Evolutionary conservation across 2,113 vertebrate species (phyloP), one percentile per base, ranked within the genome.

Genomic region (Prunella fulvescens): DNA sequence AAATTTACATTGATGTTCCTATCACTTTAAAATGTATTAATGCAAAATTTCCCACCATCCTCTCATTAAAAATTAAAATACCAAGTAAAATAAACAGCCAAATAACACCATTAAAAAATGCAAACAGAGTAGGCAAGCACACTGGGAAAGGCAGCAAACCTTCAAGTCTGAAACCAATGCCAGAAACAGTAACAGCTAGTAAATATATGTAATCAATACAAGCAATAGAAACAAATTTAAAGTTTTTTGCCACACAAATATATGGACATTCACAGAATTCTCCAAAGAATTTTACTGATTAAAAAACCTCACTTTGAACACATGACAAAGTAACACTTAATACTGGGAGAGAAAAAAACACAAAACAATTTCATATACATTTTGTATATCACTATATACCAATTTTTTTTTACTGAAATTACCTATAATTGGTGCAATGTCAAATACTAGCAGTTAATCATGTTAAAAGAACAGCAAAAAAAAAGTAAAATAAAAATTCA

Each of bases 281-380:
- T 90, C 86, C 79, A 76, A 93, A 97, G 42, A 66, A 77, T 88
- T 51, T 76, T 37, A 92, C 47, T 66, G 26, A 31, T 94, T 94
- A 31, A 86, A 86, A 95, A 95, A 64, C n/a, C 42, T 81, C 10
- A 80, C 45, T 85, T 92, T 90, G 86, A 85, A 23, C 7, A 60
- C 3, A 23, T 26, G 6, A 60, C 39, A 85, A 76, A 14, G 22
- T 25, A 93, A 7, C 19, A 45, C 9, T 12, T 70, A 25, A 42
- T 62, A 81, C 14, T 47, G 10, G 2, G 1, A 0, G 10, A 39
- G 1, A 6, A 35, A 58, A 45, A 24, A 16, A 3, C 31, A 39
- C 48, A 96, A 95, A 90, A 31, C 39, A 77, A 88, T 56, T 89
- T 78, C 47, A 67, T 29, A 69, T 9, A n/a, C 8, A 51, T 39